Evolutionary conservation across 2,888 invertebrate genomes (phyloP), one percentile per base, ranked within the genome.

Genomic region (Strigamia transsilvanica): DNA sequence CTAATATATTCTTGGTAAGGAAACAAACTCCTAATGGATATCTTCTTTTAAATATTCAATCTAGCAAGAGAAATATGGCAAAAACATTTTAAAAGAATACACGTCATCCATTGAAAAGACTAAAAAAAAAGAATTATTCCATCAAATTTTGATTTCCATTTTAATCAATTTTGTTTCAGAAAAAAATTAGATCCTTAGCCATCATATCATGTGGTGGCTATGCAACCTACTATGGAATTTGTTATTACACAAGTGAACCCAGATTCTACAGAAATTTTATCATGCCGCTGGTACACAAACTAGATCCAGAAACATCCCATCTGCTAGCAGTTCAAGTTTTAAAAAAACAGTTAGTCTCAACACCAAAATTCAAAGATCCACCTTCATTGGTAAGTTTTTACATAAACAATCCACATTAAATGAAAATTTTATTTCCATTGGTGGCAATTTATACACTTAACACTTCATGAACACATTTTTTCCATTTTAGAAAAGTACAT

Each of bases 301-400:
- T 97, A 10, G 93, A 93, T 85, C 94, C 97, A 0, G 98, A 98
- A 89, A 90, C 89, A 80, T 93, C 96, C 0, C 98, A 98, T 86
- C 92, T 91, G 84, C 85, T 95, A 32, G 96, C 94, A 7, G 90
- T 98, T 0, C 87, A 90, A 84, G 91, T 92, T 9, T 92, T 94
- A 27, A 95, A 95, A 88, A 93, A 94, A 89, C 92, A 93, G 27
- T 84, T 97, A 0, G 89, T 95, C 84, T 93, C 94, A 13, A 88
- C 89, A 84, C 90, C 91, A 85, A 88, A 86, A 80, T 89, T 88
- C 83, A 86, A 90, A 82, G 94, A 96, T 88, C 91, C 93, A 2
- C 87, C 90, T 34, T 88, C 90, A 83, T 89, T 96, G 87, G 94
- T 94, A 90, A 3, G 15, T 56, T 23, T 15, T 13, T 9, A 23